These are phyloP conservation scores for Achatina immaculata DNA, from an alignment of 1,140 invertebrate species.

Conservation along the genomic window DNA sequence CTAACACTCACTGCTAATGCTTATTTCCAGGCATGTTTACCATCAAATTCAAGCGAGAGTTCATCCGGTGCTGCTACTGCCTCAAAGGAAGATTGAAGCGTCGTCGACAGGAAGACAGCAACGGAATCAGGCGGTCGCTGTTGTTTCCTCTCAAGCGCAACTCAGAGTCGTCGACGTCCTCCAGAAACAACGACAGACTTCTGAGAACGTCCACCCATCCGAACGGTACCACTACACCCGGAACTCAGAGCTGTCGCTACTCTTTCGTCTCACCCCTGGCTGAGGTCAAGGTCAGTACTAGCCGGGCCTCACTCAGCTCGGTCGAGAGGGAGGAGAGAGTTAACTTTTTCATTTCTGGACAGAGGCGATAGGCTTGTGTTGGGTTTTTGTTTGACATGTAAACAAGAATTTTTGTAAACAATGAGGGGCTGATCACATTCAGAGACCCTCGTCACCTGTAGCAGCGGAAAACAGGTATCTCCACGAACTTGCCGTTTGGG, in stretches of 20 bases:
- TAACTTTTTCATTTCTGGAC: neutral
- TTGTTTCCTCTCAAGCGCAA: constrained; percentile 29
- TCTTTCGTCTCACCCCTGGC: constrained; percentile 19
- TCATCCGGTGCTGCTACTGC: constrained; percentile 63
- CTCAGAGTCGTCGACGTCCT: constrained; percentile 39
- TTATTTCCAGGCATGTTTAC: constrained; percentile 65
- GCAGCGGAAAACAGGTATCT: no score
- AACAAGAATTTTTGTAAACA: no score
- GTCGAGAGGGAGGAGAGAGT: constrained; percentile 18
- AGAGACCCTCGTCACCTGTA: no score
- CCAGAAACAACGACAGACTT: constrained; percentile 5
- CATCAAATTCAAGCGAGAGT: constrained; percentile 66
- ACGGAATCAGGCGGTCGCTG: constrained; percentile 35
- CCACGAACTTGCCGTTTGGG: no score
- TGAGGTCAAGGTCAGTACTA: constrained; percentile 19
- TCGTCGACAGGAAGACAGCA: constrained; percentile 7
- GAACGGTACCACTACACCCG: neutral
- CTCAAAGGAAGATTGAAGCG: constrained; percentile 34
- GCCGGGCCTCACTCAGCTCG: constrained; percentile 26
- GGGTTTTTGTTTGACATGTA: neutral
- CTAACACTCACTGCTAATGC: no score
- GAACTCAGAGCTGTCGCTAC: constrained; percentile 31
- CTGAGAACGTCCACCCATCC: neutral
- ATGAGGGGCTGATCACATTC: no score
- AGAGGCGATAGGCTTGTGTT: neutral